Evolutionary conservation across 2,797 vertebrate genomes (phyloP), one percentile per base, ranked within the genome.

Genomic region (Microctenopoma lineatum): DNA sequence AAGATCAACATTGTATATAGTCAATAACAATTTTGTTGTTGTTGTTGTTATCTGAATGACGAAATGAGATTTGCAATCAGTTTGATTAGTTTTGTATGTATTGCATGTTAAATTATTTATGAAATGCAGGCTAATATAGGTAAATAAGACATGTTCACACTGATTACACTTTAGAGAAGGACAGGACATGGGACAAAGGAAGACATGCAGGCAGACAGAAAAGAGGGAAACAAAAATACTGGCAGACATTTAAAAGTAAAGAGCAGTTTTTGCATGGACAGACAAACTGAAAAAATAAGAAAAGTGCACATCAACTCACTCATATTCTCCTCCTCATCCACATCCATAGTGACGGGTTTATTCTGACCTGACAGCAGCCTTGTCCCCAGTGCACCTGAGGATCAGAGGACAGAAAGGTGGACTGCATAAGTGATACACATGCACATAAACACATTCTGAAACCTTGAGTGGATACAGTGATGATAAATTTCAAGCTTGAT

Each of bases 291-390:
- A 42, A 21, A 63, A 50, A 61, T 39, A 52, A 13, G 27, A 55
- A 9, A 56, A 66, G 56, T 42, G 16, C 4, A 45, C 38, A 48
- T 36, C 0, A 4, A 96, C 97, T 99, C 96, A 99, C 97, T 98
- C 97, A 98, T 97, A 83, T 97, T 98, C 93, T 97, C 97, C 89
- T 97, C 97, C 82, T 98, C 97, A 8, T 98, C 97, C 84, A 94
- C 80, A 76, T 98, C 97, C 98, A 98, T 97, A 86, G 91, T 84
- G 87, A 92, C 92, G 66, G 81, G 83, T 80, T 95, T 95, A 76
- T 83, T 94, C 84, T 94, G 94, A 82, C 80, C 92, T 77, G 93
- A 93, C 86, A 93, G 89, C 89, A 90, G 94, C 79, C 84, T 59
- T 42, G 92, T 93, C 77, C 77, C 63, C 69, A 54, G 92, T 82